phyloP scores from a whole-genome alignment of 1,140 invertebrate genomes.

The Pygmarrhopalites habei region DNA sequence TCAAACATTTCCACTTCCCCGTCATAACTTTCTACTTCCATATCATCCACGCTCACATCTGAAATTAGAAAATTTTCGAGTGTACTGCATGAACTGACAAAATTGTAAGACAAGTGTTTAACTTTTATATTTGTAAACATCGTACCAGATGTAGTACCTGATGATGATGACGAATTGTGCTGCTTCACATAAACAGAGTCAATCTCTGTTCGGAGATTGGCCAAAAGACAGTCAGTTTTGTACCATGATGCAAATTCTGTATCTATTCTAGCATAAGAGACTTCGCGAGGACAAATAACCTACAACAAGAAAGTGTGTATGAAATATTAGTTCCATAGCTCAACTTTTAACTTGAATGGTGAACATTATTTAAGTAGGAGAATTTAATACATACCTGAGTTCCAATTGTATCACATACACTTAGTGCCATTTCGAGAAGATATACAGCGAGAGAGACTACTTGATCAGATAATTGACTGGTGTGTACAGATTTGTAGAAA shows the following conservation, averaged over 20 bases:
- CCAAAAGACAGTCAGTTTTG: constrained; percentile 63
- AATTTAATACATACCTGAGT: constrained; percentile 19
- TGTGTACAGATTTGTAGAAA: constrained; percentile 71
- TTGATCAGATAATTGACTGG: constrained; percentile 66
- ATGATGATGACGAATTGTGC: constrained; percentile 49
- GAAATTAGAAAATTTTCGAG: too few relatives aligned
- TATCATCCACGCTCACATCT: constrained; percentile 44
- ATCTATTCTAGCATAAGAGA: constrained; percentile 46
- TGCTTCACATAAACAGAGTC: constrained; percentile 52
- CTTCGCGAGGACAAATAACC: constrained; percentile 23
- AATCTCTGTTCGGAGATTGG: constrained; percentile 69
- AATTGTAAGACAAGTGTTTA: background rate
- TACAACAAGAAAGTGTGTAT: constrained; percentile 7
- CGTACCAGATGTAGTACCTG: constrained; percentile 22
- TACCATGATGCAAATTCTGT: constrained; percentile 66
- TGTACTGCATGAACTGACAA: background rate
- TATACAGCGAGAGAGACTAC: constrained; percentile 76
- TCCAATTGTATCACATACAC: constrained; percentile 50
- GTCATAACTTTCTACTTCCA: constrained; percentile 56
- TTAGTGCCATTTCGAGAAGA: constrained; percentile 73
- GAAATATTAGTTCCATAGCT: too few relatives aligned
- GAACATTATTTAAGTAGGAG: too few relatives aligned
- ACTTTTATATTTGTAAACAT: background rate
- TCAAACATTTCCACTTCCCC: constrained; percentile 43
- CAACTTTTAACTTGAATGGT: too few relatives aligned